Evolutionary conservation across 2,888 invertebrate genomes (phyloP), one percentile per base, ranked within the genome.

Genomic region (Pseudococcus longispinus): DNA sequence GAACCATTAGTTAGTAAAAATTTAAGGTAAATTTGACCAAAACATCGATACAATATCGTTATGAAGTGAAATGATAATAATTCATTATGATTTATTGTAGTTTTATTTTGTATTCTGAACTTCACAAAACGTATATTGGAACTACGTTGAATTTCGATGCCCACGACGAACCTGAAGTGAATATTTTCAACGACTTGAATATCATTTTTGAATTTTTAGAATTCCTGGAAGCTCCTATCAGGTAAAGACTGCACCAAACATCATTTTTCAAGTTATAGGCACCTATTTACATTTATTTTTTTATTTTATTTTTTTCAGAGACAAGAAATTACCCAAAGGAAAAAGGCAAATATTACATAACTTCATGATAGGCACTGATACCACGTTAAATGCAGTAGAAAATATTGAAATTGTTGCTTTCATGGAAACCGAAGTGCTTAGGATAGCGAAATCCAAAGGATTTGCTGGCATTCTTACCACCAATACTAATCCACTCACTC

Each of bases 401-500:
- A 96, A 96, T 90, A 95, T 97, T 8, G 92, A 94, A 9, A 93
- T 95, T 9, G 96, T 97, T 91, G 93, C 94, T 88, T 94, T 94
- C 87, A 93, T 96, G 92, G 97, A 97, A 91, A 93, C 93, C 87
- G 94, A 95, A 89, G 94, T 94, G 4, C 91, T 96, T 88, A 91
- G 92, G 80, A 89, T 95, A 13, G 96, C 96, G 0, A 92, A 92
- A 87, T 91, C 92, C 1, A 93, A 93, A 87, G 91, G 93, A 9
- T 97, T 95, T 90, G 91, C 91, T 0, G 96, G 96, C 0, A 94
- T 97, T 37, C 94, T 97, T 89, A 96, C 97, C 1, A 96, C 96
- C 3, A 97, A 97, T 90, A 96, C 96, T 32, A 96, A 94, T 89
- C 95, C 96, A 0, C 91, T 97, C n/a, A 97, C 97, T 37, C 95